Conservation (phyloP, 2,113 vertebrate genomes). For the Trichomycterus rosablanca region DNA sequence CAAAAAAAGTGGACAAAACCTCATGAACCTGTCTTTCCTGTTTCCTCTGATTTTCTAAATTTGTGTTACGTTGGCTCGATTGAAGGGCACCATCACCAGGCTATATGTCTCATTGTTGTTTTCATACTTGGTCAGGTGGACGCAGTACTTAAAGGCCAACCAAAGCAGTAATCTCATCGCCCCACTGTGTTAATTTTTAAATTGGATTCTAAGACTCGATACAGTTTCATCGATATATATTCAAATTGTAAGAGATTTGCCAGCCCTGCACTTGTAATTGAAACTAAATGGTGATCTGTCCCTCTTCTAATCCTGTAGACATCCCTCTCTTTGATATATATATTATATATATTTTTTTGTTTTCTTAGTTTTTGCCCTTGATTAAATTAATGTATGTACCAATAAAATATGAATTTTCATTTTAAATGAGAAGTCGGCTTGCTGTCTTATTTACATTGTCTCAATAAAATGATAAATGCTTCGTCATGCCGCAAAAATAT, state of each 20-base stretch:
- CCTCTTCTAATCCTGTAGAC: conserved; percentile 67
- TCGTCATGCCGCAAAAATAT: too few species aligned
- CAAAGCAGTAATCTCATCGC: conserved; percentile 6
- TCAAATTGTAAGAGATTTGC: conserved; percentile 17
- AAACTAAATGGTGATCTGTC: conserved; percentile 68
- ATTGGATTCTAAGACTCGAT: conserved; percentile 22
- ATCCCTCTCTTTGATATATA: conserved; percentile 72
- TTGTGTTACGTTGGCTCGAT: conserved; percentile 63
- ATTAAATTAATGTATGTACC: conserved; percentile 96
- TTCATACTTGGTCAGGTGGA: conserved; percentile 13
- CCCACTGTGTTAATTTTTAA: conserved; percentile 11
- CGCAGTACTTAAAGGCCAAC: conserved; percentile 53
- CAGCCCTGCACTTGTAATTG: conserved; percentile 46
- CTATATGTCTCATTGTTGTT: conserved; percentile 34
- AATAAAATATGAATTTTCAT: conserved; percentile 93
- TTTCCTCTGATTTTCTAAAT: conserved; percentile 54
- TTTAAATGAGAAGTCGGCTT: conserved; percentile 60
- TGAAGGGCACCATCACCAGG: conserved; percentile 62
- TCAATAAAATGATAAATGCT: too few species aligned
- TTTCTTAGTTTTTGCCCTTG: conserved; percentile 91
- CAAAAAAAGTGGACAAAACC: conserved; percentile 58
- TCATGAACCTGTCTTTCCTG: conserved; percentile 49
- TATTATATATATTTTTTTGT: conserved; percentile 62
- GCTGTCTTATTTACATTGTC: not conserved
- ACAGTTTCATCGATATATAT: conserved; percentile 14